Conservation (phyloP, 2,888 invertebrate genomes). For the Apamea epomidion region DNA sequence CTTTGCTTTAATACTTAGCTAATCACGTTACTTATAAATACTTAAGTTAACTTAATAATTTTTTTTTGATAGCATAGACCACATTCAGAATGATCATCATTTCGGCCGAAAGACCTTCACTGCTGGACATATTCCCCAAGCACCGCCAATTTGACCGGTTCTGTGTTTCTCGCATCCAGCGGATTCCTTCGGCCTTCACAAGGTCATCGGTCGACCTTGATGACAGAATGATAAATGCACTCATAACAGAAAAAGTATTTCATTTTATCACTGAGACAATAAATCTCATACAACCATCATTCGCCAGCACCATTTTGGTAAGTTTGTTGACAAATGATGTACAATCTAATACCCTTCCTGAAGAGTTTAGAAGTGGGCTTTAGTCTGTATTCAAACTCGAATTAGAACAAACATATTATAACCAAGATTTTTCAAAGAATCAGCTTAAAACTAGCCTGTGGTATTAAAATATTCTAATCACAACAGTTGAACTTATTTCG, state of each 20-base stretch:
- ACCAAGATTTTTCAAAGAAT: background rate
- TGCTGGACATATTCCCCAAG: background rate
- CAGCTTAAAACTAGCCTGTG: slow-evolving; percentile 1
- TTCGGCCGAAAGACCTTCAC: background rate
- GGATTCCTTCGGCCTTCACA: background rate
- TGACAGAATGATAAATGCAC: background rate
- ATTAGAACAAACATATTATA: background rate
- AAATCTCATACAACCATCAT: background rate
- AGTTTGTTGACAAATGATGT: background rate
- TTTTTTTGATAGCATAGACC: slow-evolving; percentile 1
- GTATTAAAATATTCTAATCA: slow-evolving; percentile 16
- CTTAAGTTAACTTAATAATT: slow-evolving; percentile 8
- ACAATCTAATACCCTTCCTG: background rate
- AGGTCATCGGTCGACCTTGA: background rate
- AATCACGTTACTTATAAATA: slow-evolving; percentile 56
- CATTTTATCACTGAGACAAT: too few species aligned
- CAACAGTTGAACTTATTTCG: slow-evolving; percentile 45
- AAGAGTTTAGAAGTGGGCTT: background rate
- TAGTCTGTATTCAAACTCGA: background rate
- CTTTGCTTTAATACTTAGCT: slow-evolving; percentile 45
- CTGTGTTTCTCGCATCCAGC: background rate
- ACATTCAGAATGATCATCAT: background rate
- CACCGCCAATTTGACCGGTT: background rate
- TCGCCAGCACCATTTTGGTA: background rate
- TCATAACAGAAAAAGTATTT: background rate